Base-by-base conservation (phyloP, 2,888 invertebrate genomes). In the Papilio demoleus region DNA sequence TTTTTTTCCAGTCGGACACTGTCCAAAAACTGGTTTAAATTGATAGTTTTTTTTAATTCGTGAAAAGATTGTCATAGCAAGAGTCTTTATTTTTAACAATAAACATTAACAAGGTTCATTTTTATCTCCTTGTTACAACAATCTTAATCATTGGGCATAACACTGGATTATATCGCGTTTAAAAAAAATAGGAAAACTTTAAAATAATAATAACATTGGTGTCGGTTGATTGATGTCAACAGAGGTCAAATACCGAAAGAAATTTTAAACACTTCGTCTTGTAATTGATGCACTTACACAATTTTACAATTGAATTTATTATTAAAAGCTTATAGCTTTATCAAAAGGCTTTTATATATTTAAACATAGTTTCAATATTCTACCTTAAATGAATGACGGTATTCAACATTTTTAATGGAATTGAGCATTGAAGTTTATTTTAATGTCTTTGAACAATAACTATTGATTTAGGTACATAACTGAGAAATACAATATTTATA, bases 121-220 rank as follows among this genome's bases (percentile, higher is more conserved):
- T 61, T 47, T 60, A 59, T 12, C 75, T 72, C 75, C 76, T 78
- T 76, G 75, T 70, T 77, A 80, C 79, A 81, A 31, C 81, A 81
- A 83, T 78, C 76, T 78, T n/a, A 81, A 82, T 79, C 79, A 78
- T 72, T 77, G 73, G 78, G 76, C 72, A 72, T 62, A 68, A 65
- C 67, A 40, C 60, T 67, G 60, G 70, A 73, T 73, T 70, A 73
- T 67, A 74, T 70, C 72, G 74, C 72, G 70, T 72, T 73, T 65
- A 42, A 60, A 62, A 66, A 66, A 40, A 17, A 24, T 36, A 24
- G 11, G 9, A 36, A 53, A 34, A 56, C 60, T 70, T 64, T 67
- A 73, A 65, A 70, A 70, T 64, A 70, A 69, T 67, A 38, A 40
- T n/a, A n/a, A n/a, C n/a, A n/a, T n/a, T n/a, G n/a, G n/a, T n/a